Evolutionary conservation across 2,797 vertebrate genomes (phyloP), one percentile per base, ranked within the genome.

Genomic region (Acanthurus leucopareius): DNA sequence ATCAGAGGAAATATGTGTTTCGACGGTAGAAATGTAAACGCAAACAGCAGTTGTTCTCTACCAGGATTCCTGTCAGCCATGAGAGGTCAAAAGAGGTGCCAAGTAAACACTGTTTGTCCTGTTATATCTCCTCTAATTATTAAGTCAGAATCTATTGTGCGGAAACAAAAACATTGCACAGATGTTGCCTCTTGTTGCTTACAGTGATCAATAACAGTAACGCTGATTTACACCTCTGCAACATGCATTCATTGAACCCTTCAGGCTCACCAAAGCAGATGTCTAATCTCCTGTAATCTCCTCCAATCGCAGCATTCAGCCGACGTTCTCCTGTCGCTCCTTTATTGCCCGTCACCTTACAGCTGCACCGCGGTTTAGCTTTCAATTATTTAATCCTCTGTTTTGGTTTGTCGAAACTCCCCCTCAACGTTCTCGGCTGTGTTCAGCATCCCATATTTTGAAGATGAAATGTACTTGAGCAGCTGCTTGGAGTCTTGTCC

Each of bases 401-500:
- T 57, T 75, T 48, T 35, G 25, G 22, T 51, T 63, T 63, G 53
- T 47, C 62, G 32, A 59, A 60, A 51, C 1, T 0, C 6, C 9
- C 57, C 47, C 9, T 56, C 19, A 40, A 19, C 3, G 7, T 71
- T 32, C 15, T 61, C 56, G 20, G n/a, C 16, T 65, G 51, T 44
- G 28, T 60, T 71, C 28, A 58, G 51, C 64, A 77, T 60, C 32
- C n/a, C 58, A 25, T 78, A 25, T 74, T 83, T 75, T 69, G 44
- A 82, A 65, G 51, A 72, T 49, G 19, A 80, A 75, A 75, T 77
- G 14, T 54, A 57, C 28, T 69, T 63, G 48, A 74, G 61, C 89
- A 90, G 81, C 79, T 91, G 88, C 75, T 86, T 83, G 68, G 35
- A 76, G 61, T 67, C 66, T 62, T 76, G 63, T 85, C 69, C 66